Base-by-base conservation (phyloP, 1,140 invertebrate genomes). In the Drosophila bocqueti region DNA sequence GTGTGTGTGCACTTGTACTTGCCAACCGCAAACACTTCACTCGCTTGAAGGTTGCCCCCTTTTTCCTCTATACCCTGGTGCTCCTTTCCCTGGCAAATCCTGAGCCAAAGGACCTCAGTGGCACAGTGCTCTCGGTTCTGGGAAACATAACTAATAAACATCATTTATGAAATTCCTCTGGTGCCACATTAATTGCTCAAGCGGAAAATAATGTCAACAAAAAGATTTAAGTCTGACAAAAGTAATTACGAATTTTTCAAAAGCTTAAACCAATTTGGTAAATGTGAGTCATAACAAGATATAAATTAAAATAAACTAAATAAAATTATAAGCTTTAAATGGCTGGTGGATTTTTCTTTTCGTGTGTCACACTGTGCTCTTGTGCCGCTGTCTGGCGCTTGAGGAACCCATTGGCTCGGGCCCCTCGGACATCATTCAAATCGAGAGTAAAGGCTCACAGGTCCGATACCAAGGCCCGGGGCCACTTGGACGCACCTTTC, bases 11-110 rank as follows among this genome's bases (percentile, higher is more conserved):
- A 84, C 83, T 87, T 87, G 83, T 87, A 81, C 84, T 87, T 87
- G 84, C 85, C 81, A 89, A 89, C 85, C 85, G 85, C 85, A 89
- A 89, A 90, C 85, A 89, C 85, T 89, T 89, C 84, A 87, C 85
- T 78, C 81, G 66, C 81, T 73, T 68, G 84, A 87, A 87, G 77
- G 81, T 79, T 89, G 80, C 80, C 77, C 64, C 54, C 18, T 34
- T 45, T 29, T 42, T 46, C 42, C 59, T 16, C 26, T 40, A 42
- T 21, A 42, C 24, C 43, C 29, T 36, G 24, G 5, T 18, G 34
- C 15, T 46, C 29, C 4, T 18, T 65, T 13, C 11, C 18, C 31
- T n/a, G 6, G n/a, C 31, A 43, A 26, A 60, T 26, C 71, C 43
- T 31, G 16, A 75, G 40, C 66, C 59, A 45, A n/a, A 52, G 63